These are phyloP conservation scores for Pomacea maculata DNA, from an alignment of 1,140 invertebrate species.

Conservation along the genomic window DNA sequence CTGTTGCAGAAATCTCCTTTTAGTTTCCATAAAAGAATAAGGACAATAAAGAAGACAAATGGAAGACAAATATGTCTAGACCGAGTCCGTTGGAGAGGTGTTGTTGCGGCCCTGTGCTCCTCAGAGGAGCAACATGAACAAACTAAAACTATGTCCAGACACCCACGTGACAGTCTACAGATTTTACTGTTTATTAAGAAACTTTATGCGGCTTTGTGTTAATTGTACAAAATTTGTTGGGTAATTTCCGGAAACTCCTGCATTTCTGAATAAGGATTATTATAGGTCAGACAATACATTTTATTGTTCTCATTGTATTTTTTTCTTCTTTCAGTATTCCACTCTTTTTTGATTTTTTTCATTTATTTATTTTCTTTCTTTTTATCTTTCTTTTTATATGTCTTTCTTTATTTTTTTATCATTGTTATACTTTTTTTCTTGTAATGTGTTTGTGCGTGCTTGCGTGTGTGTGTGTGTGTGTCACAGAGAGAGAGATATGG, in stretches of 20 bases:
- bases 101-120: background rate
- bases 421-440: background rate
- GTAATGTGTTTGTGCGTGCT: background rate
- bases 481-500: constrained; percentile 5
- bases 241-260: too few species aligned
- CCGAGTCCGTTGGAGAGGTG: background rate
- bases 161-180: background rate
- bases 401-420: background rate
- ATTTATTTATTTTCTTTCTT: background rate
- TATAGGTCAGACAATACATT: too few species aligned
- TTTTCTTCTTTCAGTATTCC: too few species aligned
- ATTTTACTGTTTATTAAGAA: background rate
- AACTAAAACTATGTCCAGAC: background rate
- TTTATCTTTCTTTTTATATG: background rate
- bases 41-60: too few species aligned
- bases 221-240: too few species aligned
- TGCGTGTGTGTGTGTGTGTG: background rate
- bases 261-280: too few species aligned
- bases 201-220: background rate
- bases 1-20: too few species aligned
- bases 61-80: background rate
- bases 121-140: background rate
- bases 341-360: background rate
- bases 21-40: too few species aligned
- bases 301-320: too few species aligned